These are phyloP conservation scores for Lasius fuliginosus DNA, from an alignment of 2,888 invertebrate genomes.

Conservation along the genomic window DNA sequence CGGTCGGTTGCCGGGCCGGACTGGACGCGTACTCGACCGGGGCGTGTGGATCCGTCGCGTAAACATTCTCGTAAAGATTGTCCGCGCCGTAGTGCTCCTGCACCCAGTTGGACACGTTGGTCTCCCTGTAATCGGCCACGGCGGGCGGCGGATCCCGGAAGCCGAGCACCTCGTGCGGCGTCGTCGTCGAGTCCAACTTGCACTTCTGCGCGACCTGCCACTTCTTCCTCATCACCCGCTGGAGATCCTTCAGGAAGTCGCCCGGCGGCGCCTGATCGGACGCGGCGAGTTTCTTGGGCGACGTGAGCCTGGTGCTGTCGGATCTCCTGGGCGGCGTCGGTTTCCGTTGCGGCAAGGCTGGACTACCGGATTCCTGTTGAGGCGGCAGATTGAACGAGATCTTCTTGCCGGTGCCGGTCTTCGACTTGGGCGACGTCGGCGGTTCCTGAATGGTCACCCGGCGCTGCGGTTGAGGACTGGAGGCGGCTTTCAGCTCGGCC, in stretches of 20 bases:
- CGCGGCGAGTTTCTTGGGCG: slow-evolving; percentile 92
- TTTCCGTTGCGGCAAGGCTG: slow-evolving; percentile 89
- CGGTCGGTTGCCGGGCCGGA: slow-evolving; percentile 78
- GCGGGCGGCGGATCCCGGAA: slow-evolving; percentile 93
- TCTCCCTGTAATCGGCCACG: slow-evolving; percentile 92
- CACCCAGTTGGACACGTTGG: slow-evolving; percentile 96
- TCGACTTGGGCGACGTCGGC: slow-evolving; percentile 86
- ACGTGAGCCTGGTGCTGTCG: slow-evolving; percentile 88
- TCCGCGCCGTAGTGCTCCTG: slow-evolving; percentile 94
- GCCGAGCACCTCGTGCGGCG: slow-evolving; percentile 96
- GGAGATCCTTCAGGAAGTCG: slow-evolving; percentile 95
- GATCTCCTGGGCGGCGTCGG: slow-evolving; percentile 93
- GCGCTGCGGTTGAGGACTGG: slow-evolving; percentile 87
- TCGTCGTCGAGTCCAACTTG: slow-evolving; percentile 94
- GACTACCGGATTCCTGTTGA: slow-evolving; percentile 87
- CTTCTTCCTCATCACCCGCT: slow-evolving; percentile 97
- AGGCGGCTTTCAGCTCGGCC: slow-evolving; percentile 88
- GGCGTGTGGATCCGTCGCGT: slow-evolving; percentile 86
- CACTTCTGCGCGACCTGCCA: slow-evolving; percentile 98
- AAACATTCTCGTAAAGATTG: slow-evolving; percentile 93
- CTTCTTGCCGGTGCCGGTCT: slow-evolving; percentile 89
- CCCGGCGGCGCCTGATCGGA: slow-evolving; percentile 92
- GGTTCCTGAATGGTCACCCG: slow-evolving; percentile 90
- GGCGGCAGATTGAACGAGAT: slow-evolving; percentile 89
- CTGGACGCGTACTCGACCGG: slow-evolving; percentile 87